Conservation (phyloP, 2,797 vertebrate species). For the Rhynchonycteris naso region DNA sequence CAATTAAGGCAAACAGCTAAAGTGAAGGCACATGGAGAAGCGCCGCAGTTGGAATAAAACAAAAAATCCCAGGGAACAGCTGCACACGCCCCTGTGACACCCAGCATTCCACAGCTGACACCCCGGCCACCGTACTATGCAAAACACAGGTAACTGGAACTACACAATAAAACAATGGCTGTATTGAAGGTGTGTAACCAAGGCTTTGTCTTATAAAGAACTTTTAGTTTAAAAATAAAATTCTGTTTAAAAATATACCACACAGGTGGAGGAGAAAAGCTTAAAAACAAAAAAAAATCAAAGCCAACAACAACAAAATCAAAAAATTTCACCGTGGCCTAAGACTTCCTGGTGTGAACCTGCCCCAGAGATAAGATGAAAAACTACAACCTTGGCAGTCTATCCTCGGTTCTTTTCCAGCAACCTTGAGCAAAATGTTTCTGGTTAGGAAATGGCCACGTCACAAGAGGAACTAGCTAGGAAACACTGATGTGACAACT, state of each 20-base stretch:
- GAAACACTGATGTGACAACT: slow-evolving; percentile 41
- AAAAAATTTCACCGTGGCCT: neutral
- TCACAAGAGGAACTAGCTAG: slow-evolving; percentile 60
- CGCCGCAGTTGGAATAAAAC: slow-evolving; percentile 78
- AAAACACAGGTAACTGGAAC: slow-evolving; percentile 83
- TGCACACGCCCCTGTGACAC: neutral
- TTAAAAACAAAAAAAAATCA: slow-evolving; percentile 56
- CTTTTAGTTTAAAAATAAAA: slow-evolving; percentile 87
- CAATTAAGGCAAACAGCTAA: slow-evolving; percentile 86
- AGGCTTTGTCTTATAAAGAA: slow-evolving; percentile 82
- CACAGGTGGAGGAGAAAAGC: slow-evolving; percentile 64
- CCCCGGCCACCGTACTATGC: slow-evolving; percentile 73
- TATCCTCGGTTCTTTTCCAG: slow-evolving; percentile 67
- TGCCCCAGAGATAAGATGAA: neutral
- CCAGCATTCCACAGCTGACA: slow-evolving; percentile 79
- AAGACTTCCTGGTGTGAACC: neutral
- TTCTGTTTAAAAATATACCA: slow-evolving; percentile 84
- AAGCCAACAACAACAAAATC: slow-evolving; percentile 16
- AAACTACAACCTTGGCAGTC: neutral
- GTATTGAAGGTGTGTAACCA: slow-evolving; percentile 83
- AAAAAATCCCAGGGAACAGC: slow-evolving; percentile 60
- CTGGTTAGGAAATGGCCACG: slow-evolving; percentile 67
- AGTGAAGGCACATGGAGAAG: slow-evolving; percentile 84
- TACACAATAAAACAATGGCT: slow-evolving; percentile 84
- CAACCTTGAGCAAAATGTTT: slow-evolving; percentile 78